Evolutionary conservation across 1,140 invertebrate species (phyloP).

Genomic region (Apis laboriosa): DNA sequence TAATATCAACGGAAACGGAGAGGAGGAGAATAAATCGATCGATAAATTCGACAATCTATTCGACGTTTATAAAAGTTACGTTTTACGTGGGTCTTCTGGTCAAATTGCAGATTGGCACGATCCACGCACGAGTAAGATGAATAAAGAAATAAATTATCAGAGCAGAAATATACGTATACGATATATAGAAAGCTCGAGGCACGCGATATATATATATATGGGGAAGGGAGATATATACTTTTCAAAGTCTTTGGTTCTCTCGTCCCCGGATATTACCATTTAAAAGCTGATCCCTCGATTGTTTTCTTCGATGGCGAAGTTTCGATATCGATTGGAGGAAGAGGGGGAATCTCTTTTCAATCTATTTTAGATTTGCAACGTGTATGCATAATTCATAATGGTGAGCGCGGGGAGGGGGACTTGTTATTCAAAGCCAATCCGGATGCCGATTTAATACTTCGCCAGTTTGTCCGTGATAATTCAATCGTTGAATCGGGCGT

Average conservation of each 20-base stretch:
- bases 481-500: constrained; percentile 14
- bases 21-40: too few species aligned
- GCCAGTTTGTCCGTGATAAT: constrained; percentile 38
- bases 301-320: background rate
- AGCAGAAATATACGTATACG: background rate
- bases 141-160: too few species aligned
- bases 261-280: background rate
- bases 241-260: background rate
- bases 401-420: background rate
- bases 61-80: background rate
- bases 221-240: too few species aligned
- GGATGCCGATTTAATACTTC: constrained; percentile 35
- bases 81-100: too few species aligned
- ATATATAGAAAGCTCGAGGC: too few species aligned
- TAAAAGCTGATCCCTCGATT: constrained; percentile 2
- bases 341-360: constrained; percentile 32
- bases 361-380: constrained; percentile 46
- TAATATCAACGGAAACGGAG: background rate
- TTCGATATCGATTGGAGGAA: constrained; percentile 2
- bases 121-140: too few species aligned
- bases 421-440: constrained; percentile 52
- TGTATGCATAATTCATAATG: constrained; percentile 51
- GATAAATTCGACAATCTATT: background rate
- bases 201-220: background rate
- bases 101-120: too few species aligned